These are phyloP conservation scores for Drosophila guanche DNA, from an alignment of 1,140 invertebrate species.

Conservation along the genomic window DNA sequence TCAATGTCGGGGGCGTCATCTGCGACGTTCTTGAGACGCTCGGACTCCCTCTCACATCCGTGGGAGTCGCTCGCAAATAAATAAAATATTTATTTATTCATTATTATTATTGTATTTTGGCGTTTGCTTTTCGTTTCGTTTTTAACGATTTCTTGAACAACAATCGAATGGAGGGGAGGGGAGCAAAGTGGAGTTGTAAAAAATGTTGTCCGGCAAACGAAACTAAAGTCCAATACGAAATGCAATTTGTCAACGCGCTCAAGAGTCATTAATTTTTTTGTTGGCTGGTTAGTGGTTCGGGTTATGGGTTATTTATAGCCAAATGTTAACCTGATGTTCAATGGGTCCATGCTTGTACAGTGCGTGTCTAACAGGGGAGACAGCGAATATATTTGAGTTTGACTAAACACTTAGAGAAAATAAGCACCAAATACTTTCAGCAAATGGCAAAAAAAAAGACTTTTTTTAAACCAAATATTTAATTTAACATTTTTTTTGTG, in stretches of 20 bases:
- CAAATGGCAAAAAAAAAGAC: too few species aligned
- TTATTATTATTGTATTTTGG: conserved; percentile 1
- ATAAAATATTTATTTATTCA: conserved; percentile 16
- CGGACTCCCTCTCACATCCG: conserved; percentile 3
- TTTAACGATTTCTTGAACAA: conserved; percentile 31
- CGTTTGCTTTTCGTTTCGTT: neutral
- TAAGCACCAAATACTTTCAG: too few species aligned
- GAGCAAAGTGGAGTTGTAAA: conserved; percentile 16
- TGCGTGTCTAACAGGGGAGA: neutral
- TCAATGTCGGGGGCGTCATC: conserved; percentile 63
- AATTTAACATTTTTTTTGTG: too few species aligned
- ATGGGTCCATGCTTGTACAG: conserved; percentile 8
- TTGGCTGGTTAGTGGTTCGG: conserved; percentile 5
- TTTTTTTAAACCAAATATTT: too few species aligned
- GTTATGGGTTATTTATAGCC: conserved; percentile 8
- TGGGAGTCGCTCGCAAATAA: conserved; percentile 32
- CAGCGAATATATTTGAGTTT: too few species aligned
- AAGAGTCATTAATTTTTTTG: conserved; percentile 38
- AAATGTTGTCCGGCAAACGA: conserved; percentile 13
- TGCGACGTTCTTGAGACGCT: conserved; percentile 17
- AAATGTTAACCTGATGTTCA: neutral
- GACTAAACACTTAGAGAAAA: too few species aligned
- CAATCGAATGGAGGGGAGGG: neutral
- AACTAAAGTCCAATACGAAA: conserved; percentile 22
- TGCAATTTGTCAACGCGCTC: conserved; percentile 60